A percentile compares a stretch with the other conserved stretches of the same genome.
phyloP scores from a whole-genome alignment of 2,797 vertebrate genomes.

The Enteromius mattozi region DNA sequence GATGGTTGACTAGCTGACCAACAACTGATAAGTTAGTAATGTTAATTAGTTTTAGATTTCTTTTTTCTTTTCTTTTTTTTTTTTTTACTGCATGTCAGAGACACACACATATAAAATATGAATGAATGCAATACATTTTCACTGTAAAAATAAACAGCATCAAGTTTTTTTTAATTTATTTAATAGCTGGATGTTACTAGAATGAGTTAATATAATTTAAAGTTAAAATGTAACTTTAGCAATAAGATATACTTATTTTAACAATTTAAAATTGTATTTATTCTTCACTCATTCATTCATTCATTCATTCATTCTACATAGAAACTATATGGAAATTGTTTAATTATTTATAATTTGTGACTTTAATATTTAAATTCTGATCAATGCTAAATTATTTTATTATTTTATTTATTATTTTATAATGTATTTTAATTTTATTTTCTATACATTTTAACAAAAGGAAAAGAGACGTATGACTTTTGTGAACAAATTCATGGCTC shows the following conservation, averaged over 20 bases:
- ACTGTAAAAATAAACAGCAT: not conserved
- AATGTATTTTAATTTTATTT: no score
- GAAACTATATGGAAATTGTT: not conserved
- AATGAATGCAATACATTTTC: not conserved
- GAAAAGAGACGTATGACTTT: not conserved
- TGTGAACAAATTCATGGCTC: not conserved
- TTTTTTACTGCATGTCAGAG: not conserved
- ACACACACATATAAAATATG: not conserved
- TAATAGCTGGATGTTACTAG: not conserved
- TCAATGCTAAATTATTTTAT: no score
- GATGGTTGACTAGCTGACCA: not conserved
- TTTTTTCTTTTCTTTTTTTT: not conserved
- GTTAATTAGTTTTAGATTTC: not conserved
- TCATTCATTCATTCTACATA: not conserved
- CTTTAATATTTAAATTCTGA: no score
- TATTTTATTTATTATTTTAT: no score
- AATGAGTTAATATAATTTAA: not conserved
- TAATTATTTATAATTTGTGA: not conserved
- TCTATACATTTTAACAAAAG: not conserved
- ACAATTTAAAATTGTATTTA: no score
- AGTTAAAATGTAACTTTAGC: not conserved
- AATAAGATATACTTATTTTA: not conserved
- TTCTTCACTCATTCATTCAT: not conserved
- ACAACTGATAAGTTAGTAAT: not conserved
- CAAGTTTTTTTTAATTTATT: not conserved